Evolutionary conservation across 2,888 invertebrate species (phyloP).

Genomic region (Candidula unifasciata): DNA sequence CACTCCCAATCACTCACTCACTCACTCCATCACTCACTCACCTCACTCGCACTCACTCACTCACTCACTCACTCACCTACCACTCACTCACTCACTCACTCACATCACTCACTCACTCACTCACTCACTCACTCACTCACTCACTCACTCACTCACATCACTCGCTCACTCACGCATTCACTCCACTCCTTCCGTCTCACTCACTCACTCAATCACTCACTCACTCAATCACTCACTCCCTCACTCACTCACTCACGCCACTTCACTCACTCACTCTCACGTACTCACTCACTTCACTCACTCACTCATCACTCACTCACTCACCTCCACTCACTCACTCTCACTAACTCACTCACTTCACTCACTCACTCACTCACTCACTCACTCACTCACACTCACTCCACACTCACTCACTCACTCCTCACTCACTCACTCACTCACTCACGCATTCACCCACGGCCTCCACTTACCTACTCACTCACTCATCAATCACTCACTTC

Average conservation of each 20-base stretch:
- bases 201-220: neutral
- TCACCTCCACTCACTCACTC: conserved; percentile 3
- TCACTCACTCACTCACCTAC: no score
- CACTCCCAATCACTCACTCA: no score
- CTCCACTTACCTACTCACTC: conserved; percentile 6
- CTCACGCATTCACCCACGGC: no score
- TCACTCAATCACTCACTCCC: neutral
- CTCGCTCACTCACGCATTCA: neutral
- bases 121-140: conserved; percentile 43
- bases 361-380: conserved; percentile 7
- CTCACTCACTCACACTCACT: conserved; percentile 14
- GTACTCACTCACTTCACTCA: neutral
- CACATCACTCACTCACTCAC: neutral
- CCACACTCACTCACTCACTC: neutral
- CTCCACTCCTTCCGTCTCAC: neutral
- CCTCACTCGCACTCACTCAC: no score
- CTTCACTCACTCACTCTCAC: neutral
- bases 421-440: no score
- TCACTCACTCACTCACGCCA: conserved; percentile 7
- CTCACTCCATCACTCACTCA: no score
- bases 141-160: neutral
- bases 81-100: no score
- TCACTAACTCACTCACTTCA: conserved; percentile 30
- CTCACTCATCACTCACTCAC: neutral
- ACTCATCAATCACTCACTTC: conserved; percentile 23